Evolutionary conservation across 2,888 invertebrate species (phyloP).

Genomic region (Emesis castigata): DNA sequence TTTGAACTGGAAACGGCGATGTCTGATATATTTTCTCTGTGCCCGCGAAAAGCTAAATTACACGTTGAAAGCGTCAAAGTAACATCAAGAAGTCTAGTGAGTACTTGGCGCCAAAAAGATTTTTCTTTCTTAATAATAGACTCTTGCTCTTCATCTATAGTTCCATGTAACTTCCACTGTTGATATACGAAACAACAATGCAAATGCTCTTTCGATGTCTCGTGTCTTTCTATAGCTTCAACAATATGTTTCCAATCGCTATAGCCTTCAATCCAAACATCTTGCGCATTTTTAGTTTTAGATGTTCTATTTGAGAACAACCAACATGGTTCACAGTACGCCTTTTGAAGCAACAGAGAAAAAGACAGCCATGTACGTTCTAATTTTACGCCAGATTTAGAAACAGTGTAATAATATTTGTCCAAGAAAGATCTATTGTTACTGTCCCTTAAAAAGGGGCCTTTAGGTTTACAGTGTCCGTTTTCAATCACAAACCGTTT

Average conservation of each 20-base stretch:
- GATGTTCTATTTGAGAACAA: conserved; percentile 38
- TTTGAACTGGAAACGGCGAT: too few species aligned
- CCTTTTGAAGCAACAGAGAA: background rate
- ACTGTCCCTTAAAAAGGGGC: too few species aligned
- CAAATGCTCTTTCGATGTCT: conserved; percentile 49
- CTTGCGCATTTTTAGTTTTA: conserved; percentile 33
- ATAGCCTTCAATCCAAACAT: conserved; percentile 1
- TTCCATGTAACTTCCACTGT: conserved; percentile 36
- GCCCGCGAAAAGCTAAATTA: conserved; percentile 48
- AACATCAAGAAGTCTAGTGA: conserved; percentile 44
- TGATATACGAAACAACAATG: conserved; percentile 33
- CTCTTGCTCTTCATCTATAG: conserved; percentile 33
- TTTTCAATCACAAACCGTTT: conserved; percentile 22
- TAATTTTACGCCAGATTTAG: conserved; percentile 20
- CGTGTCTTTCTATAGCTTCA: conserved; percentile 57
- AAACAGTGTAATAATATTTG: conserved; percentile 18
- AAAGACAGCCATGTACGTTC: background rate
- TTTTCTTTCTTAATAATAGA: conserved; percentile 25
- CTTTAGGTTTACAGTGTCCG: background rate
- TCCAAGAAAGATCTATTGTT: background rate
- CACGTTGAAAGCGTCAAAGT: conserved; percentile 49
- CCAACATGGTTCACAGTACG: background rate
- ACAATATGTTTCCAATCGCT: conserved; percentile 48
- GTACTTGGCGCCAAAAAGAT: conserved; percentile 35
- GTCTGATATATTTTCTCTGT: too few species aligned